Evolutionary conservation across 2,888 invertebrate species (phyloP).

Genomic region (Vandiemenella viatica): DNA sequence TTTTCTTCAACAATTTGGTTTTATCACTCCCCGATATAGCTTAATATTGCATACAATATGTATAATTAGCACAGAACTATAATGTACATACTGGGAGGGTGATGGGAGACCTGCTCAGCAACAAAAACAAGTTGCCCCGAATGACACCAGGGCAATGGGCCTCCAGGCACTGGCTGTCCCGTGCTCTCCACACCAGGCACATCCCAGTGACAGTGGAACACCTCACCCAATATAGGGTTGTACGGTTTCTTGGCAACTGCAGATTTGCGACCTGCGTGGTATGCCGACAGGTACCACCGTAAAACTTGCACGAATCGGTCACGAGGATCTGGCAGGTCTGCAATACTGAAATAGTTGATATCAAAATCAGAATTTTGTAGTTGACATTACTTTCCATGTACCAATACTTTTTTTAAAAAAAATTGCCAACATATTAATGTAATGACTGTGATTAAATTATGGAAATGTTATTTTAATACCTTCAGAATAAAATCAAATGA

Average conservation of each 20-base stretch:
- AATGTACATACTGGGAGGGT: conserved; percentile 69
- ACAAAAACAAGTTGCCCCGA: conserved; percentile 82
- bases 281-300: conserved; percentile 94
- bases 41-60: too few relatives aligned
- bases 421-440: too few relatives aligned
- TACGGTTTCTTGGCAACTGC: conserved; percentile 97
- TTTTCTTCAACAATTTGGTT: too few relatives aligned
- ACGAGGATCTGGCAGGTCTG: conserved; percentile 67
- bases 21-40: too few relatives aligned
- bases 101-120: conserved; percentile 98
- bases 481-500: too few relatives aligned
- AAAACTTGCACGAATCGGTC: conserved; percentile 91
- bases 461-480: too few relatives aligned
- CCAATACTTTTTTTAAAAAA: too few relatives aligned
- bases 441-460: too few relatives aligned
- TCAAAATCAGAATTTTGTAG: background rate
- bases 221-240: conserved; percentile 94
- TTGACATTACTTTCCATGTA: too few relatives aligned
- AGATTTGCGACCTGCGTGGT: conserved; percentile 94
- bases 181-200: conserved; percentile 28
- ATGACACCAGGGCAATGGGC: conserved; percentile 83
- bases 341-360: conserved; percentile 47
- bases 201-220: conserved; percentile 83
- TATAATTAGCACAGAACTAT: background rate
- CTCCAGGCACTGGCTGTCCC: conserved; percentile 42